Evolutionary conservation across 2,113 vertebrate genomes (phyloP).

Genomic region (Benitochromis conjunctus): DNA sequence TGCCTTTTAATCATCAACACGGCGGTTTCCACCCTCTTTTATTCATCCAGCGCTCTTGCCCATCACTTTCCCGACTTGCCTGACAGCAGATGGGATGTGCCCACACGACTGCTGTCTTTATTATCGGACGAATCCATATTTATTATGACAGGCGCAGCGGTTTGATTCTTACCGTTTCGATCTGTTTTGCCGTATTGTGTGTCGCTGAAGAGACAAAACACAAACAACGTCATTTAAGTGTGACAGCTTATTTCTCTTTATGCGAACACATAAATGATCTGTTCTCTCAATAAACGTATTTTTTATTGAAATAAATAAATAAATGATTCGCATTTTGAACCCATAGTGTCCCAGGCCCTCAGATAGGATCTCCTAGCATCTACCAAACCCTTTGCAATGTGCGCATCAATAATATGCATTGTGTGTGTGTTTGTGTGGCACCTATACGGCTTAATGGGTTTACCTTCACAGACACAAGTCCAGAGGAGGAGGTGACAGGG

Average conservation of each 20-base stretch:
- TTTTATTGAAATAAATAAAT: neutral
- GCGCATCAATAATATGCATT: neutral
- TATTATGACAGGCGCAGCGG: neutral
- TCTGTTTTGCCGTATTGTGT: neutral
- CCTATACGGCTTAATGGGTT: slow-evolving; percentile 27
- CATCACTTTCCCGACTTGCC: neutral
- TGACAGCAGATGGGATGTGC: neutral
- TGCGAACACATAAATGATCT: neutral
- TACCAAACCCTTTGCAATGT: neutral
- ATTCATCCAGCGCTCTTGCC: neutral
- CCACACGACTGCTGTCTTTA: neutral
- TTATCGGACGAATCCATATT: neutral
- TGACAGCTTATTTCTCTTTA: neutral
- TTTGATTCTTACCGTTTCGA: neutral
- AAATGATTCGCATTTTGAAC: neutral
- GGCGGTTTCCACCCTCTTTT: neutral
- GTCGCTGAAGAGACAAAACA: neutral
- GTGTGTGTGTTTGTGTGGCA: neutral
- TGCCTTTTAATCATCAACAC: neutral
- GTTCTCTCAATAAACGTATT: neutral
- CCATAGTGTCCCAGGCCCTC: neutral
- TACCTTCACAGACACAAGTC: slow-evolving; percentile 54
- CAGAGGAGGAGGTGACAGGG: slow-evolving; percentile 51
- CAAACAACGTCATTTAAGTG: neutral
- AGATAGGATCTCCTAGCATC: neutral